Evolutionary conservation across 2,113 vertebrate genomes (phyloP), one percentile per base, ranked within the genome.

Genomic region (Aegithalos caudatus): DNA sequence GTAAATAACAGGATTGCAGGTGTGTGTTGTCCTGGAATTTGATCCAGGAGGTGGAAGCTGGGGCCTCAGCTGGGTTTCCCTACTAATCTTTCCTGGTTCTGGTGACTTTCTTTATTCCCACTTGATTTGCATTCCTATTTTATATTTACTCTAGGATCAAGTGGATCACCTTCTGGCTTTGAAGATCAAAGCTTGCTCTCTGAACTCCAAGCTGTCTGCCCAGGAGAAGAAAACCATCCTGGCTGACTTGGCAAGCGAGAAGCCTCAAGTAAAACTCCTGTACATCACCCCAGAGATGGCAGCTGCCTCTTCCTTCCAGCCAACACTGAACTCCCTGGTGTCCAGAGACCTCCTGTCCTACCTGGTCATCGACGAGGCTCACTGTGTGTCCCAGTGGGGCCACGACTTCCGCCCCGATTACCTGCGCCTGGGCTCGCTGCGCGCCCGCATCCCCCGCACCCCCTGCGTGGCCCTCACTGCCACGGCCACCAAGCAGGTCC

Each of bases 341-440:
- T 98, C 98, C 54, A 98, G 99, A 6, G 94, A 97, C 33, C 98
- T 99, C 40, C 95, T 99, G 56, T 98, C 99, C 54, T 99, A 99
- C 88, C 97, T 99, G 96, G 97, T 99, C 9, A 98, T 99, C 11
- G 99, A 99, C 16, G 99, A 99, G 96, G 99, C 99, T 1, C 99
- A 99, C 94, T 99, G 99, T 3, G 99, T 99, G 50, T 99, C 99
- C 37, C 99, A 99, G 98, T 99, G 99, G 99, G 99, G 99, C 9
- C 99, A 99, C 1, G 99, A 99, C 62, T 99, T 99, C 85, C 98
- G 99, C 12, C 99, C 99, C 0, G 99, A 99, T 97, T 99, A 99
- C 96, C 97, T 99, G 51, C 98, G 98, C 40, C 98, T 99, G 91
- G 99, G 99, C 6, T 35, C 96, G 14, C 94, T 99, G 94, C 98